Evolutionary conservation across 2,888 invertebrate species (phyloP).

Genomic region (Steinernema carpocapsae): DNA sequence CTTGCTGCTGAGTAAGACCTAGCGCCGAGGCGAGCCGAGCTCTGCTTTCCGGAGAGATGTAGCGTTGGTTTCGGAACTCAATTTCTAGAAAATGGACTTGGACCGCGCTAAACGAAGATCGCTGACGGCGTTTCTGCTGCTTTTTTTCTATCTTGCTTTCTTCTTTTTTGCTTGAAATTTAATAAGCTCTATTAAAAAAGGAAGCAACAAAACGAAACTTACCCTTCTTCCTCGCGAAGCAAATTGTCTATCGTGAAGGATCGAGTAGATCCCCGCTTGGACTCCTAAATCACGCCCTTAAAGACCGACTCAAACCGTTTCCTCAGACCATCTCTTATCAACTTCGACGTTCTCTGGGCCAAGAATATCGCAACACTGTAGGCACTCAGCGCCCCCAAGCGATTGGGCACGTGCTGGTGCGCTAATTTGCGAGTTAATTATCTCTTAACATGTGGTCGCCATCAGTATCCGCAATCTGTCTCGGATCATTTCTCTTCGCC

Average conservation of each 20-base stretch:
- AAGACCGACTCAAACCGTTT: background rate
- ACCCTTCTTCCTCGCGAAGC: conserved; percentile 6
- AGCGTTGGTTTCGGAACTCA: conserved; percentile 44
- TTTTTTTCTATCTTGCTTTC: background rate
- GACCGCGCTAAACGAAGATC: conserved; percentile 44
- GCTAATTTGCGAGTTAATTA: conserved; percentile 34
- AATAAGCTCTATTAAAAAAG: no score
- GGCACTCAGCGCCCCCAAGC: conserved; percentile 21
- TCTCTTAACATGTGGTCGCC: conserved; percentile 34
- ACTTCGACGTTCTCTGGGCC: conserved; percentile 5
- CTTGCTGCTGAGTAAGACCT: conserved; percentile 46
- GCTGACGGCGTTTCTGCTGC: conserved; percentile 38
- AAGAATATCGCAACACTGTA: conserved; percentile 26
- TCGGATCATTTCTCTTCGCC: background rate
- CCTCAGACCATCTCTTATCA: background rate
- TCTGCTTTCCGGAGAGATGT: conserved; percentile 44
- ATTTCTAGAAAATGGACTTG: conserved; percentile 45
- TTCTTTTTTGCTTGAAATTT: background rate
- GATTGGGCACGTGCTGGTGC: conserved; percentile 25
- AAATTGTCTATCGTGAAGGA: conserved; percentile 12
- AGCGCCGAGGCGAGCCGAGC: conserved; percentile 42
- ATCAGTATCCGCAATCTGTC: conserved; percentile 32
- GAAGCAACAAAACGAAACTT: background rate
- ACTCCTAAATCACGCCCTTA: background rate
- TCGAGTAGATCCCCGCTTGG: background rate